phyloP scores from a whole-genome alignment of 2,888 invertebrate genomes.

The Drosophila prostipennis region DNA sequence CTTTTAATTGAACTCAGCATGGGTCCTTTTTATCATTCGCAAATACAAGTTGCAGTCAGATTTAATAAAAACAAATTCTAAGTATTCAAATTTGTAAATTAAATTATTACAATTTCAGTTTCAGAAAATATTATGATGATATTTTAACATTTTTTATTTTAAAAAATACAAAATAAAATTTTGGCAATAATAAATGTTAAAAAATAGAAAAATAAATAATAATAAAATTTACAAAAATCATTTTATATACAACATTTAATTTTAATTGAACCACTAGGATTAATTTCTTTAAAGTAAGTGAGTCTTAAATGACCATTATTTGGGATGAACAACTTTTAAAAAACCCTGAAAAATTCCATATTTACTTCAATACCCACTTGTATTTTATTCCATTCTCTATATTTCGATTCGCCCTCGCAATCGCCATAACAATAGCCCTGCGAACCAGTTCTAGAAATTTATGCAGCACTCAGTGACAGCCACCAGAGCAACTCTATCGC shows the following conservation, averaged over 20 bases:
- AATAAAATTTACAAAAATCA: too few species aligned
- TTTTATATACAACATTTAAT: too few species aligned
- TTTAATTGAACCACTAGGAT: too few species aligned
- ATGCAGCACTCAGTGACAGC: conserved; percentile 27
- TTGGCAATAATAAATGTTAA: too few species aligned
- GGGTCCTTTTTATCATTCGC: conserved; percentile 37
- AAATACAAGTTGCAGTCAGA: conserved; percentile 8
- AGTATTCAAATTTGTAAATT: too few species aligned
- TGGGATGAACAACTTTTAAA: neutral
- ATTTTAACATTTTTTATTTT: too few species aligned
- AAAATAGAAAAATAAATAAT: too few species aligned
- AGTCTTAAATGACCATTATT: too few species aligned
- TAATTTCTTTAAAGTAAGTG: too few species aligned
- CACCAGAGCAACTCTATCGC: conserved; percentile 39
- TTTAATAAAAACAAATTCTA: too few species aligned
- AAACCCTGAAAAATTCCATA: neutral
- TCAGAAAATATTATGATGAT: too few species aligned
- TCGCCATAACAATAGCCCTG: neutral
- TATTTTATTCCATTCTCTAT: neutral
- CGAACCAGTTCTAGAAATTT: conserved; percentile 32
- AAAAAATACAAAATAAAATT: too few species aligned
- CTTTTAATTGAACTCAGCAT: conserved; percentile 79
- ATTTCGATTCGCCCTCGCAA: conserved; percentile 7
- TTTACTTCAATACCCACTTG: neutral
- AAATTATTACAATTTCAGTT: neutral